Evolutionary conservation across 2,113 vertebrate genomes (phyloP).

Genomic region (Eubucco bourcierii): DNA sequence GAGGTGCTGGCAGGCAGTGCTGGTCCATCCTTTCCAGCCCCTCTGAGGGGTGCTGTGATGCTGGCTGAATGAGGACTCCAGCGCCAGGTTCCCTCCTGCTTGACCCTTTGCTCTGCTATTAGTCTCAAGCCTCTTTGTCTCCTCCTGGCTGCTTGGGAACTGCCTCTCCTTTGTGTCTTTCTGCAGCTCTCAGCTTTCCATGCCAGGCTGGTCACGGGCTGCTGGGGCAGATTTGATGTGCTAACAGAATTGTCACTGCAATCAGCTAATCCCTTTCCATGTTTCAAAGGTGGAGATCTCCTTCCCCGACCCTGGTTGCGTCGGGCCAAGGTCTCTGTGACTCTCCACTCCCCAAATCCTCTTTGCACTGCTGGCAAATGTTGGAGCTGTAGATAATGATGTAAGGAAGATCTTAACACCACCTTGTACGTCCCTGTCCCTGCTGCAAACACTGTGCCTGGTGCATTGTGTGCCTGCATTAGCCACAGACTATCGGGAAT

Average conservation of each 20-base stretch:
- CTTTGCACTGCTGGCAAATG: not conserved
- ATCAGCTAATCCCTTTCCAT: constrained; percentile 27
- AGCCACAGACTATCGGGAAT: constrained; percentile 65
- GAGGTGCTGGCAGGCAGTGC: not conserved
- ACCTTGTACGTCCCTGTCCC: constrained; percentile 9
- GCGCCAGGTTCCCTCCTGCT: not conserved
- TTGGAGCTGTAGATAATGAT: not conserved
- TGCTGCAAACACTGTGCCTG: constrained; percentile 38
- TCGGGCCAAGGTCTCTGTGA: not conserved
- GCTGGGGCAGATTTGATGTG: constrained; percentile 15
- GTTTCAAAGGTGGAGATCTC: not conserved
- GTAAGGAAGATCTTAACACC: constrained; percentile 11
- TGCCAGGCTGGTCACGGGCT: not conserved
- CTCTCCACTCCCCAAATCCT: constrained; percentile 6
- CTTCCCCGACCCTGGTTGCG: not conserved
- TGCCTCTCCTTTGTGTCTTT: not conserved
- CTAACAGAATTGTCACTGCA: not conserved
- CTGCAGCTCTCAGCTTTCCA: not conserved
- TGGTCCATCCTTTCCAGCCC: not conserved
- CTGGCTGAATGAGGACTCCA: not conserved
- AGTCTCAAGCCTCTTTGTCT: constrained; percentile 28
- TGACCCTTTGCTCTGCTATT: not conserved
- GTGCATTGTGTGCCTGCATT: constrained; percentile 42
- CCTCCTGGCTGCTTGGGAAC: constrained; percentile 36
- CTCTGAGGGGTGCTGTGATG: not conserved